phyloP scores from a whole-genome alignment of 2,888 invertebrate species.

The Acrobasis consociella region DNA sequence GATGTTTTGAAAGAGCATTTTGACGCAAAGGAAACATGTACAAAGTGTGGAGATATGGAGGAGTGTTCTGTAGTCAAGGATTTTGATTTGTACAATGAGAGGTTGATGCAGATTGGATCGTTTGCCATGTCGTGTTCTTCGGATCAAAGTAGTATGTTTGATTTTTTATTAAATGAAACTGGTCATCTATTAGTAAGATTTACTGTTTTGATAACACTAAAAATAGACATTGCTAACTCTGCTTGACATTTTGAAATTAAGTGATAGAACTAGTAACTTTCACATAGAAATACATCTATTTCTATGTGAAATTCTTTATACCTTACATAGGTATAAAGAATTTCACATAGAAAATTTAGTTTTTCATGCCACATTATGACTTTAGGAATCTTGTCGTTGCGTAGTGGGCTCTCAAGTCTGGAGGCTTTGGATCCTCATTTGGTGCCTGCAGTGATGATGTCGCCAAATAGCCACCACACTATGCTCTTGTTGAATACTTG shows the following conservation, averaged over 20 bases:
- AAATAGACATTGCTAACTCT: too few species aligned
- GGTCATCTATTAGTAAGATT: too few species aligned
- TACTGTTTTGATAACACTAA: too few species aligned
- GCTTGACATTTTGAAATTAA: too few species aligned
- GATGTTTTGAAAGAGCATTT: slow-evolving; percentile 60
- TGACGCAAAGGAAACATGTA: slow-evolving; percentile 41
- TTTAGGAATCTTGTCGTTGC: slow-evolving; percentile 83
- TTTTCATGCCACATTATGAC: slow-evolving; percentile 26
- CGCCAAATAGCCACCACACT: slow-evolving; percentile 75
- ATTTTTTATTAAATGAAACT: background rate
- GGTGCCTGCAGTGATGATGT: slow-evolving; percentile 83
- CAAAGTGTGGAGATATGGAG: slow-evolving; percentile 44
- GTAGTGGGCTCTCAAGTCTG: slow-evolving; percentile 85
- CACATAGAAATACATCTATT: too few species aligned
- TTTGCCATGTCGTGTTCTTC: slow-evolving; percentile 85
- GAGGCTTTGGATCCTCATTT: slow-evolving; percentile 87
- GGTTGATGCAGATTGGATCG: slow-evolving; percentile 86
- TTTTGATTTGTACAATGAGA: slow-evolving; percentile 86
- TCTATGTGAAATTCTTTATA: background rate
- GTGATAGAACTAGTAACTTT: too few species aligned
- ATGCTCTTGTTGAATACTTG: slow-evolving; percentile 81
- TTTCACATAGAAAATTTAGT: too few species aligned
- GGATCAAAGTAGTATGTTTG: slow-evolving; percentile 65
- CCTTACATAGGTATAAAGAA: too few species aligned
- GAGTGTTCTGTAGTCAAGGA: slow-evolving; percentile 80